A percentile compares a stretch with the other conserved stretches of the same genome.
These are phyloP conservation scores for Brachyptera risi DNA, from an alignment of 2,888 invertebrate species.

Conservation along the genomic window DNA sequence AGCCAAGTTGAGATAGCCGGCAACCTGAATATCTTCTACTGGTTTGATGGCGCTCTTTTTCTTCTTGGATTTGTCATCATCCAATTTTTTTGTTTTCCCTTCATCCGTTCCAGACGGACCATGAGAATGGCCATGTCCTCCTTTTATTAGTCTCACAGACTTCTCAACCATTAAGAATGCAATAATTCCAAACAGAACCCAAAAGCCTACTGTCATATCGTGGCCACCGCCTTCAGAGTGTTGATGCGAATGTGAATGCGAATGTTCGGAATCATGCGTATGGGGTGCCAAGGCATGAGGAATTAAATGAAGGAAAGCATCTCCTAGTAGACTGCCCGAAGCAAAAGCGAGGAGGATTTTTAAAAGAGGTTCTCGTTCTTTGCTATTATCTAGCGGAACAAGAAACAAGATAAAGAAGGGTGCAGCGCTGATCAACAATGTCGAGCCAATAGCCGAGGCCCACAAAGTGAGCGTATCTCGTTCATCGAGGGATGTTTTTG, in stretches of 20 bases:
- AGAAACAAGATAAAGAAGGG: slow-evolving; percentile 91
- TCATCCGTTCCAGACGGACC: slow-evolving; percentile 37
- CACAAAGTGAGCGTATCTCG: slow-evolving; percentile 50
- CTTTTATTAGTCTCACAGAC: slow-evolving; percentile 80
- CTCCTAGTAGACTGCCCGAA: slow-evolving; percentile 92
- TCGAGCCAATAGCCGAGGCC: slow-evolving; percentile 82
- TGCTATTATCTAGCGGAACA: slow-evolving; percentile 85
- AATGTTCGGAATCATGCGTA: slow-evolving; percentile 40
- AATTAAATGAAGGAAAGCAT: slow-evolving; percentile 97
- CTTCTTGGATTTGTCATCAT: slow-evolving; percentile 27
- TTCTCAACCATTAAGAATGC: slow-evolving; percentile 93
- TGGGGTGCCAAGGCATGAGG: slow-evolving; percentile 83
- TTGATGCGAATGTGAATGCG: slow-evolving; percentile 40
- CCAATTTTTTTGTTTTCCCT: slow-evolving; percentile 33
- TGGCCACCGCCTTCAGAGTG: slow-evolving; percentile 56
- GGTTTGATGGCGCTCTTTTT: slow-evolving; percentile 29
- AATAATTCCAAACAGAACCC: slow-evolving; percentile 91
- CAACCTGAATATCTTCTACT: slow-evolving; percentile 62
- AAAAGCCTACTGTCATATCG: slow-evolving; percentile 89
- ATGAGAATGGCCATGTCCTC: slow-evolving; percentile 74
- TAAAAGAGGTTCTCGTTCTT: slow-evolving; percentile 77
- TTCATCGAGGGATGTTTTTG: slow-evolving; percentile 17
- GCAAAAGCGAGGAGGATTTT: slow-evolving; percentile 92
- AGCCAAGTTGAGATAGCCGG: slow-evolving; percentile 93
- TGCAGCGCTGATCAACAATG: slow-evolving; percentile 88